A percentile compares a stretch with the other conserved stretches of the same genome.
Evolutionary conservation across 2,888 invertebrate genomes (phyloP).

Genomic region (Drosophila neutralis): DNA sequence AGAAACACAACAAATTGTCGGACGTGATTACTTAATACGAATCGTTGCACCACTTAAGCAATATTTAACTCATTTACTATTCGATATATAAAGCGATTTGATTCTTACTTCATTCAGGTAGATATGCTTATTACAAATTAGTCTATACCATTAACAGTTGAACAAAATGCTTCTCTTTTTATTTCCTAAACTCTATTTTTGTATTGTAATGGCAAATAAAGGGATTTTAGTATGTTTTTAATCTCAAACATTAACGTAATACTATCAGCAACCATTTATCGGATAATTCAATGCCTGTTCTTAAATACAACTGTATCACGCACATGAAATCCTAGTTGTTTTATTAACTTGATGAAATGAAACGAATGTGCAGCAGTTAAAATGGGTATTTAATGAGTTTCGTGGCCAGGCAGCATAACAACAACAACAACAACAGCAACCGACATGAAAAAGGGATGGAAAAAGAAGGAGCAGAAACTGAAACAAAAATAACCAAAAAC

Average conservation of each 20-base stretch:
- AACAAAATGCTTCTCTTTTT: not conserved
- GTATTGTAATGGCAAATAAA: no score
- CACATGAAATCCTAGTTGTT: conserved; percentile 39
- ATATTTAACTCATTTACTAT: not conserved
- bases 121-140: not conserved
- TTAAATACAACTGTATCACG: not conserved
- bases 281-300: not conserved
- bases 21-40: not conserved
- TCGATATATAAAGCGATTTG: not conserved
- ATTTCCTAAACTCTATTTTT: not conserved
- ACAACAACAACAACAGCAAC: conserved; percentile 20
- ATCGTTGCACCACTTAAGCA: not conserved
- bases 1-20: not conserved
- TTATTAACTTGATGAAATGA: conserved; percentile 46
- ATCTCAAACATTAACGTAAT: not conserved
- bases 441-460: conserved; percentile 9
- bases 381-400: conserved; percentile 60
- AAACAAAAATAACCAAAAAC: conserved; percentile 10
- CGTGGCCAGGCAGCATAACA: conserved; percentile 30
- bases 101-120: no score
- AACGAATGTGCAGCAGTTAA: conserved; percentile 52
- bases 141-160: not conserved
- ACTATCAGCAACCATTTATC: not conserved
- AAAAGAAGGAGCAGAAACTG: conserved; percentile 5
- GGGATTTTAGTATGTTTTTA: not conserved